These are phyloP conservation scores for Spilarctia lutea DNA, from an alignment of 2,888 invertebrate genomes.

Conservation along the genomic window DNA sequence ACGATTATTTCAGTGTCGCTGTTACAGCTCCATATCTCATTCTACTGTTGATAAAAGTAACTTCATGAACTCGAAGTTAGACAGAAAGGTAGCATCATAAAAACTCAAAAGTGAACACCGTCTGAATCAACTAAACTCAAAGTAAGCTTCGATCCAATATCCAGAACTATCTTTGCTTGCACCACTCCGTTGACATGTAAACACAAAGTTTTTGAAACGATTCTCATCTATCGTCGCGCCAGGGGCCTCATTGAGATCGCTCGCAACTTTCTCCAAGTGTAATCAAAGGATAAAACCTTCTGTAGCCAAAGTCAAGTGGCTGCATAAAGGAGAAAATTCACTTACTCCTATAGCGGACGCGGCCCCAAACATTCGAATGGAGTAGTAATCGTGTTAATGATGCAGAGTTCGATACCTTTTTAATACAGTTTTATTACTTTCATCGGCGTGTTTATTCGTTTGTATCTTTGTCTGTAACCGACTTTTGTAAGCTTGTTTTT, in stretches of 20 bases:
- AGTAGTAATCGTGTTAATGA: conserved; percentile 46
- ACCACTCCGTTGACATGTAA: conserved; percentile 50
- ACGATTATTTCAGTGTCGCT: background rate
- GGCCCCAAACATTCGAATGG: conserved; percentile 76
- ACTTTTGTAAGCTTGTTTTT: no score
- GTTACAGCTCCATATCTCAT: background rate
- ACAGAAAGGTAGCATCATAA: background rate
- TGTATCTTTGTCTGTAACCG: no score
- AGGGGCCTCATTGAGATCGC: conserved; percentile 63
- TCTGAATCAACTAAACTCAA: conserved; percentile 2
- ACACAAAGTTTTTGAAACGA: conserved; percentile 67
- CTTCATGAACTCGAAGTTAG: background rate
- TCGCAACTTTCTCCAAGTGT: conserved; percentile 66
- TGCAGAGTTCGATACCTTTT: conserved; percentile 40
- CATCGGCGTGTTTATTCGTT: no score
- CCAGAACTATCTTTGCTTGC: conserved; percentile 28
- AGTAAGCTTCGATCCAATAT: conserved; percentile 15
- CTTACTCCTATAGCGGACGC: conserved; percentile 77
- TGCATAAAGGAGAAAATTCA: conserved; percentile 81
- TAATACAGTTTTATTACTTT: no score
- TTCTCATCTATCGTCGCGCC: conserved; percentile 64
- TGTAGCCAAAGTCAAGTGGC: conserved; percentile 74
- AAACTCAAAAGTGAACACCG: conserved; percentile 6
- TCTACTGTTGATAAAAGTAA: background rate
- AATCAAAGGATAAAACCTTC: conserved; percentile 80